Evolutionary conservation across 2,888 invertebrate genomes (phyloP).

Genomic region (Lymantria monacha): DNA sequence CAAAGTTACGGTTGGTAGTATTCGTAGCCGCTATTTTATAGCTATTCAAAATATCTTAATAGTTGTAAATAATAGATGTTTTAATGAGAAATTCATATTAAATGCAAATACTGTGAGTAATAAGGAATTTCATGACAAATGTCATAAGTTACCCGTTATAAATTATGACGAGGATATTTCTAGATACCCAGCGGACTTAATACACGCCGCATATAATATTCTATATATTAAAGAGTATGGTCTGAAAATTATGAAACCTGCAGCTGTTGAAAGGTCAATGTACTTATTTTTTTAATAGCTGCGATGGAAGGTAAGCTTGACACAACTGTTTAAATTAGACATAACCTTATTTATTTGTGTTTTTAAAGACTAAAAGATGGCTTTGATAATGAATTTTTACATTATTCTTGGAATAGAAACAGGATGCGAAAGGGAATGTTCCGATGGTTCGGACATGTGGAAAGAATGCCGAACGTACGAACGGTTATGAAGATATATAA

Average conservation of each 20-base stretch:
- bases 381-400: too few species aligned
- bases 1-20: too few species aligned
- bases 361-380: too few species aligned
- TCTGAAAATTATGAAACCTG: background rate
- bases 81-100: constrained; percentile 5
- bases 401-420: too few species aligned
- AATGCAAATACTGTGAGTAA: constrained; percentile 1
- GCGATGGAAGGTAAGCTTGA: background rate
- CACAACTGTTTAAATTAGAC: background rate
- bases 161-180: constrained; percentile 4
- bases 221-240: background rate
- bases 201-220: background rate
- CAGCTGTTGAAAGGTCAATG: background rate
- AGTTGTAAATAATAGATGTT: background rate
- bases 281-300: background rate
- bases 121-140: constrained; percentile 7
- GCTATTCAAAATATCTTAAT: too few species aligned
- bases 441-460: too few species aligned
- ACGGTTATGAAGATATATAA: too few species aligned
- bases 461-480: too few species aligned
- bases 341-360: background rate
- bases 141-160: constrained; percentile 3
- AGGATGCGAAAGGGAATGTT: too few species aligned
- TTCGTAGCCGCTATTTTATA: too few species aligned
- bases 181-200: background rate